Evolutionary conservation across 2,797 vertebrate genomes (phyloP).

Genomic region (Myiotriccus ornatus): DNA sequence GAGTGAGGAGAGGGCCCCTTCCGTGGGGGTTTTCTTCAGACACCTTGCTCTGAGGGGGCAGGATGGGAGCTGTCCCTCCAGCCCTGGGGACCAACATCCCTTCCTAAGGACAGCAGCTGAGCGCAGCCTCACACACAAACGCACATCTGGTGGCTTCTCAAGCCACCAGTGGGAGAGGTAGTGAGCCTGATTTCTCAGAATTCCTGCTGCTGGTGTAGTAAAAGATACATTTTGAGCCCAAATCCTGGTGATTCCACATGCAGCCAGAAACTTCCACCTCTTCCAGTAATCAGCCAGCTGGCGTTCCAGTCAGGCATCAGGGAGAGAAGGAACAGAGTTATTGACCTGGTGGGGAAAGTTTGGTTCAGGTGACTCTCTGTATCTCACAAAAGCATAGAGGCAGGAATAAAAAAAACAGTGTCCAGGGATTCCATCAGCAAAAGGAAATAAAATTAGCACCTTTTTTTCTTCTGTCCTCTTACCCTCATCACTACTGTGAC

Average conservation of each 20-base stretch:
- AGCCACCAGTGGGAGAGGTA: fast-evolving
- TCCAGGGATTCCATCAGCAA: background rate
- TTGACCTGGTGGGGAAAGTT: fast-evolving
- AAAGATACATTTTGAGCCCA: background rate
- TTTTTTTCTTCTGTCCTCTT: background rate
- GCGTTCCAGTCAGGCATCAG: background rate
- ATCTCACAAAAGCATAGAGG: background rate
- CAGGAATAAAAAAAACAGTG: background rate
- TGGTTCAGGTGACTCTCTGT: background rate
- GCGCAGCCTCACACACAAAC: fast-evolving
- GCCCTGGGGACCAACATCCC: background rate
- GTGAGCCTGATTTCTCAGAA: background rate
- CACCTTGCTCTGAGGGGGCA: fast-evolving
- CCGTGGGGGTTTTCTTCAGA: background rate
- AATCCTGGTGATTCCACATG: background rate
- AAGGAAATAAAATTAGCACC: background rate
- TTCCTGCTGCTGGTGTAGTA: background rate
- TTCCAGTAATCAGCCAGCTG: background rate
- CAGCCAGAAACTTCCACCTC: background rate
- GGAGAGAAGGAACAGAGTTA: background rate
- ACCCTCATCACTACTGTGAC: fast-evolving
- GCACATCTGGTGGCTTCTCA: fast-evolving
- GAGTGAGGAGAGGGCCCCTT: background rate
- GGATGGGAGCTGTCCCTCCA: fast-evolving
- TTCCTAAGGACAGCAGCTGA: background rate